phyloP scores from a whole-genome alignment of 2,888 invertebrate species.

The Trissoscelio sp. region DNA sequence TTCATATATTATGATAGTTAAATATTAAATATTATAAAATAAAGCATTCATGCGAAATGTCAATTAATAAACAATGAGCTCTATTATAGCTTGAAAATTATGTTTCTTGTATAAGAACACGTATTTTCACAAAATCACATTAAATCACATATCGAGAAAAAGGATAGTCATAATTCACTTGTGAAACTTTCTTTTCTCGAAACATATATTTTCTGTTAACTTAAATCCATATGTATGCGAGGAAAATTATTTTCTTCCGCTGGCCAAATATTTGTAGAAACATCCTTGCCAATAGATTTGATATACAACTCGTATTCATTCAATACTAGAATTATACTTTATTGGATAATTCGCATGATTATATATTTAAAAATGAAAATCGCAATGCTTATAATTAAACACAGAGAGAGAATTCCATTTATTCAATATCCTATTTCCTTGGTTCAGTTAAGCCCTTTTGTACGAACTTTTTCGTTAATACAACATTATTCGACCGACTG shows the following conservation, averaged over 20 bases:
- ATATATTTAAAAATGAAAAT: too few species aligned
- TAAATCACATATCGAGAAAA: conserved; percentile 48
- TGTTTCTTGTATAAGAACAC: conserved; percentile 20
- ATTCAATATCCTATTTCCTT: neutral
- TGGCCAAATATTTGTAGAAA: conserved; percentile 11
- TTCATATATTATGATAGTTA: too few species aligned
- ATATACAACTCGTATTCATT: neutral
- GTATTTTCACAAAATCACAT: conserved; percentile 33
- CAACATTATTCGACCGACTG: conserved; percentile 33
- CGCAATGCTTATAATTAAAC: neutral
- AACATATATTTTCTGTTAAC: conserved; percentile 46
- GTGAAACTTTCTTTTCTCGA: conserved; percentile 52
- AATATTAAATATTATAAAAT: too few species aligned
- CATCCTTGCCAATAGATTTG: conserved; percentile 3
- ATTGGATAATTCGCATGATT: too few species aligned
- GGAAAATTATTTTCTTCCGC: conserved; percentile 42
- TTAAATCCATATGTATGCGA: conserved; percentile 17
- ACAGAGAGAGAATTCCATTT: neutral
- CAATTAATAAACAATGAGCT: too few species aligned
- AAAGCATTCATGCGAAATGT: too few species aligned
- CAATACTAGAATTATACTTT: too few species aligned
- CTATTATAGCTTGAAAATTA: conserved; percentile 9
- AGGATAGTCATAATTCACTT: conserved; percentile 38
- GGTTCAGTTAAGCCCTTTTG: conserved; percentile 10
- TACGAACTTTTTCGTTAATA: conserved; percentile 7